These are phyloP conservation scores for Andrena fulva DNA, from an alignment of 2,888 invertebrate species.

Conservation along the genomic window DNA sequence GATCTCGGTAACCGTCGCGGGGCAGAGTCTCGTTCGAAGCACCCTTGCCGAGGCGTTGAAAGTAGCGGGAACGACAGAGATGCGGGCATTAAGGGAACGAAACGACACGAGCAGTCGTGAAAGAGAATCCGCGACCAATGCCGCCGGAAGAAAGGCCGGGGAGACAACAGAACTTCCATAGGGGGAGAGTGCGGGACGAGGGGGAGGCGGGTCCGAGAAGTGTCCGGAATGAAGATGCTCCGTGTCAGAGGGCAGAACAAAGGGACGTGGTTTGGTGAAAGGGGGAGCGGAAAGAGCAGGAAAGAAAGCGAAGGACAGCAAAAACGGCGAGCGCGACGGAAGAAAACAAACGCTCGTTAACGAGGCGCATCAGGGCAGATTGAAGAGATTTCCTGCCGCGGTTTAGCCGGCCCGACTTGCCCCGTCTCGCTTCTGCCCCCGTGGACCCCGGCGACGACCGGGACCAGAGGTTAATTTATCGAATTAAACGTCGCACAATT, in stretches of 20 bases:
- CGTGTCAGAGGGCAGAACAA: neutral
- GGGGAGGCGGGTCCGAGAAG: neutral
- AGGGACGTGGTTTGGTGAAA: conserved; percentile 13
- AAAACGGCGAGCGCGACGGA: conserved; percentile 67
- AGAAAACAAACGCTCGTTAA: conserved; percentile 83
- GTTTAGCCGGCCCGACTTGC: conserved; percentile 72
- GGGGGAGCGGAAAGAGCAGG: conserved; percentile 28
- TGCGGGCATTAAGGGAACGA: neutral
- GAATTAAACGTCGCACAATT: conserved; percentile 82
- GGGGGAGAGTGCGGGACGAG: too few species aligned
- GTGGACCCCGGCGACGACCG: conserved; percentile 73
- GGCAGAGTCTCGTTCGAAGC: neutral
- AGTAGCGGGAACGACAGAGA: neutral
- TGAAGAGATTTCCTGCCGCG: conserved; percentile 84
- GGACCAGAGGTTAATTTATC: conserved; percentile 83
- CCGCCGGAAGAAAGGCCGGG: neutral
- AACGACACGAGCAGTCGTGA: neutral
- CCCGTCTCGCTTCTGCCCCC: conserved; percentile 63
- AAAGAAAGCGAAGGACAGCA: conserved; percentile 44
- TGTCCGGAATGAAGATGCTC: neutral
- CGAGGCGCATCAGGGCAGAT: conserved; percentile 82
- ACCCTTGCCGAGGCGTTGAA: neutral
- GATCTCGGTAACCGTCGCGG: too few species aligned
- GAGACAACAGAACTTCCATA: conserved; percentile 10
- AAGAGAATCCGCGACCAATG: conserved; percentile 7